Conservation (phyloP, 2,888 invertebrate genomes). For the Drosophila kanekoi region DNA sequence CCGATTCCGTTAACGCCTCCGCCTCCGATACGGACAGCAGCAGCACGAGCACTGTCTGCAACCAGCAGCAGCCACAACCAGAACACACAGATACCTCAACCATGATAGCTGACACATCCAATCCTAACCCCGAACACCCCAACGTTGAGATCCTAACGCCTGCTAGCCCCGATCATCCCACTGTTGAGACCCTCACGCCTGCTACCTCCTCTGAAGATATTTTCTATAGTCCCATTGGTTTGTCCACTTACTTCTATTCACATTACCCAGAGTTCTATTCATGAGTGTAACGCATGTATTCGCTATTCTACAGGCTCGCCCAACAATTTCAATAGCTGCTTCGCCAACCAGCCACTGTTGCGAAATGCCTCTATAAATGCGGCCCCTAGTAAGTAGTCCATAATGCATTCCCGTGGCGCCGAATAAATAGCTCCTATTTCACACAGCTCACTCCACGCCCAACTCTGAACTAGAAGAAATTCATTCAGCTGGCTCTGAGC, state of each 20-base stretch:
- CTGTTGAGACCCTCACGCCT: slow-evolving; percentile 66
- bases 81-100: slow-evolving; percentile 16
- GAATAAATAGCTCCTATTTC: not conserved
- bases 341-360: slow-evolving; percentile 50
- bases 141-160: slow-evolving; percentile 62
- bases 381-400: slow-evolving; percentile 42
- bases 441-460: slow-evolving; percentile 66
- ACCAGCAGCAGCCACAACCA: slow-evolving; percentile 30
- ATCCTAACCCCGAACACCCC: slow-evolving; percentile 7
- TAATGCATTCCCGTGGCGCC: not conserved
- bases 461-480: slow-evolving; percentile 38
- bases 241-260: slow-evolving; percentile 45
- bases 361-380: slow-evolving; percentile 43
- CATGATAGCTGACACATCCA: not conserved
- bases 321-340: slow-evolving; percentile 61
- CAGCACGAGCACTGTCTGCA: slow-evolving; percentile 39
- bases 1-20: slow-evolving; percentile 23
- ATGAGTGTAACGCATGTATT: not conserved
- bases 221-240: slow-evolving; percentile 84
- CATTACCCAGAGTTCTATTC: no score
- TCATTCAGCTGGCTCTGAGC: slow-evolving; percentile 30
- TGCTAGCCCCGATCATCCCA: slow-evolving; percentile 51
- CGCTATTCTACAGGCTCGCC: slow-evolving; percentile 70
- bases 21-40: slow-evolving; percentile 45
- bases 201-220: slow-evolving; percentile 83